Evolutionary conservation across 1,140 invertebrate species (phyloP), one percentile per base, ranked within the genome.

Genomic region (Drosophila kikkawai): DNA sequence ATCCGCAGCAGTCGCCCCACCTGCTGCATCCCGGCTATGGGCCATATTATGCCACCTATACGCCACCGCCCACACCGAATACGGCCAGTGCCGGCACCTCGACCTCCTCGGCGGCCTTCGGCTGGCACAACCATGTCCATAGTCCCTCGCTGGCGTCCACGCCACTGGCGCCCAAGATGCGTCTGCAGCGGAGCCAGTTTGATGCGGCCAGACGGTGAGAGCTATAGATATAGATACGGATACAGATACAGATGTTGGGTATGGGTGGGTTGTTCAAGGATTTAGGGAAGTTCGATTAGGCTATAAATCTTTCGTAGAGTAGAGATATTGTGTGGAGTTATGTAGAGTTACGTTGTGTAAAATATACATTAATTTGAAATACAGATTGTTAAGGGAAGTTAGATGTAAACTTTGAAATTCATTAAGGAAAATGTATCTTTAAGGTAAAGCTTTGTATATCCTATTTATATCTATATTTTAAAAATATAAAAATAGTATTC

Each of bases 201-300:
- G 91, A 92, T 81, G 82, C 91, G 42, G 82, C 90, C 45, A 91
- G 91, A 92, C 88, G 91, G 91, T 92, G 69, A 87, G 91, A 67
- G 42, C n/a, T 37, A 39, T 13, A 34, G 34, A 34, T 22, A 22
- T 61, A 11, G 9, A 19, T 44, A 17, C 0, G n/a, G 41, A 44
- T 44, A 42, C 9, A 12, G 17, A 29, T 39, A 13, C n/a, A 29
- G 19, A 32, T 32, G 55, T 12, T 8, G 59, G 26, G 15, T 7
- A 22, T 64, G 22, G 5, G 37, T 56, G 5, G 5, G 36, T 8
- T n/a, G 2, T 11, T 3, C 53, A 39, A 36, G 29, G 57, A 63
- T 55, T 11, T 34, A 11, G 22, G 37, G 19, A 32, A 51, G 29
- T 51, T 37, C 7, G 51, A 55, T 55, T 37, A 22, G 51, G 2